These are phyloP conservation scores for Drosophila quasianomalipes DNA, from an alignment of 2,888 invertebrate species.

Conservation along the genomic window DNA sequence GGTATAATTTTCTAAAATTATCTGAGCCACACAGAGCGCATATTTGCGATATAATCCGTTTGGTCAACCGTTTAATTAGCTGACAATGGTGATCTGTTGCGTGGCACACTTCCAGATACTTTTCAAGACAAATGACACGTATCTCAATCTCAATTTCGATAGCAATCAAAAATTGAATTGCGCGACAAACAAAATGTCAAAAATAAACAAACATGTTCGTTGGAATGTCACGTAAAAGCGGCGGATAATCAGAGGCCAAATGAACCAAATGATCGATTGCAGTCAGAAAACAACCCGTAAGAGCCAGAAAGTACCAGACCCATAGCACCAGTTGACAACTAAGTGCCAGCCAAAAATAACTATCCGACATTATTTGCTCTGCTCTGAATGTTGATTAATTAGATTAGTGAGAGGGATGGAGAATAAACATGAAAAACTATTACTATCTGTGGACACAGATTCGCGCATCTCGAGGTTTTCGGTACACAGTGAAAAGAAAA, in stretches of 20 bases:
- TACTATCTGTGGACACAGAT: constrained; percentile 44
- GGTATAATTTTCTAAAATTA: neutral
- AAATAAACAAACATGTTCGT: constrained; percentile 16
- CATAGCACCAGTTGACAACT: constrained; percentile 41
- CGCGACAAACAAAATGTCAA: constrained; percentile 60
- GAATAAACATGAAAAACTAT: neutral
- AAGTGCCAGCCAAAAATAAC: constrained; percentile 32
- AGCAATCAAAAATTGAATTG: constrained; percentile 33
- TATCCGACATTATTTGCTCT: constrained; percentile 65
- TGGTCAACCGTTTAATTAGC: constrained; percentile 75
- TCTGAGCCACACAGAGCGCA: constrained; percentile 14
- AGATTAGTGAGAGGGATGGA: constrained; percentile 50
- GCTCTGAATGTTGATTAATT: constrained; percentile 74
- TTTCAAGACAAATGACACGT: constrained; percentile 50
- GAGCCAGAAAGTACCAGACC: constrained; percentile 25
- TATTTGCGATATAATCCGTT: constrained; percentile 39
- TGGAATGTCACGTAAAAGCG: constrained; percentile 74
- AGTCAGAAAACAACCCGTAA: constrained; percentile 21
- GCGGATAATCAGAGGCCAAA: constrained; percentile 65
- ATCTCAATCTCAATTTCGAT: constrained; percentile 43
- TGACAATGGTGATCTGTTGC: constrained; percentile 50
- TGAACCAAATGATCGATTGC: constrained; percentile 68
- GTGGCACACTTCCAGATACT: constrained; percentile 30
- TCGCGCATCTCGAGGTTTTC: constrained; percentile 61
- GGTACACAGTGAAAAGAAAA: constrained; percentile 1